phyloP scores from a whole-genome alignment of 64 coral and sea anemone genomes.

The Pachyseris speciosa region DNA sequence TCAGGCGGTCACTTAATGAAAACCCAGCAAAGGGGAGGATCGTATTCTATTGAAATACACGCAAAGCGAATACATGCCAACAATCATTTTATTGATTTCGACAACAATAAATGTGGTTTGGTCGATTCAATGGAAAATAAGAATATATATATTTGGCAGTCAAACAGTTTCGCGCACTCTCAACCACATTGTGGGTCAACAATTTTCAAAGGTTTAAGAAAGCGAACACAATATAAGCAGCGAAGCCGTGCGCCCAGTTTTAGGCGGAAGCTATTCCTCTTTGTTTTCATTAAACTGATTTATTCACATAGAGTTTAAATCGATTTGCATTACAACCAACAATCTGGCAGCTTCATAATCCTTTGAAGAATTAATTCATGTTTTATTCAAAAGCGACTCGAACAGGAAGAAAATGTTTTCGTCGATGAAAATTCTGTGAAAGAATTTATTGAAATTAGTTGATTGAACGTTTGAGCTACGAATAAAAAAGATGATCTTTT shows the following conservation, averaged over 20 bases:
- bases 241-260: background rate
- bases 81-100: conserved; percentile 6
- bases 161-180: background rate
- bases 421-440: background rate
- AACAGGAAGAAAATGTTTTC: background rate
- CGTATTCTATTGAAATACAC: background rate
- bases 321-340: conserved; percentile 6
- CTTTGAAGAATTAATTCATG: background rate
- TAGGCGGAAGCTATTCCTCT: background rate
- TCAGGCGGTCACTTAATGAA: background rate
- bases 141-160: background rate
- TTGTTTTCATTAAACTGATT: background rate
- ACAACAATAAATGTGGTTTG: background rate
- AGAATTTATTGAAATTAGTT: background rate
- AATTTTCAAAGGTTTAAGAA: background rate
- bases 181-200: background rate
- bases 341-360: background rate
- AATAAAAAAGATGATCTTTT: background rate
- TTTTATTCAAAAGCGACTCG: conserved; percentile 11
- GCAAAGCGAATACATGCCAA: background rate
- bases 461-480: background rate
- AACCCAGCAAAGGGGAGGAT: background rate
- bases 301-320: background rate
- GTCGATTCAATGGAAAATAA: background rate
- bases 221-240: background rate